Conservation (phyloP, 1,140 invertebrate genomes). For the Arion vulgaris region DNA sequence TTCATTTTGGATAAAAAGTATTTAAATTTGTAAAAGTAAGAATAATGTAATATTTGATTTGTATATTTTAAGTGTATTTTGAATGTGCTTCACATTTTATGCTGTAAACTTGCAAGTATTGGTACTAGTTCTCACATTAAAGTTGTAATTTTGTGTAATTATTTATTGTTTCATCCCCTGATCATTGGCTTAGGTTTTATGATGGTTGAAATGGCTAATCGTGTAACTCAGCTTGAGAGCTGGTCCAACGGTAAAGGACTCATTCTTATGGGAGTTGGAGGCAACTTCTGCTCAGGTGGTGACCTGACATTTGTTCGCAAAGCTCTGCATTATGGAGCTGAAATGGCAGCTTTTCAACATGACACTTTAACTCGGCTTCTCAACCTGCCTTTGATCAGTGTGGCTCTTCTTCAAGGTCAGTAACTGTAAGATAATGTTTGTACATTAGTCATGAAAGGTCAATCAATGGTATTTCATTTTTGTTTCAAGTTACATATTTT, state of each 20-base stretch:
- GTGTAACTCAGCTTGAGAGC: slow-evolving; percentile 72
- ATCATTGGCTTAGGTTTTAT: slow-evolving; percentile 75
- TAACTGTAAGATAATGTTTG: too few species aligned
- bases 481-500: too few species aligned
- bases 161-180: background rate
- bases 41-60: too few species aligned
- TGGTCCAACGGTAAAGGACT: slow-evolving; percentile 76
- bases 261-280: slow-evolving; percentile 73
- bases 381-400: slow-evolving; percentile 74
- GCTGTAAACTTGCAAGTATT: too few species aligned
- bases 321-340: slow-evolving; percentile 61
- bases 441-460: too few species aligned
- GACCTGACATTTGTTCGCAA: slow-evolving; percentile 74
- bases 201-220: slow-evolving; percentile 77
- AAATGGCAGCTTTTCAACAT: slow-evolving; percentile 76
- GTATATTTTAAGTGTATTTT: too few species aligned
- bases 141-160: too few species aligned
- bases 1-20: too few species aligned
- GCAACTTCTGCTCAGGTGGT: slow-evolving; percentile 78
- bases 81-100: too few species aligned
- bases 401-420: slow-evolving; percentile 74
- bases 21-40: too few species aligned
- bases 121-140: too few species aligned
- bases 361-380: slow-evolving; percentile 72
- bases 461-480: too few species aligned